Evolutionary conservation across 2,888 invertebrate genomes (phyloP).

Genomic region (Drosophila hamatofila): DNA sequence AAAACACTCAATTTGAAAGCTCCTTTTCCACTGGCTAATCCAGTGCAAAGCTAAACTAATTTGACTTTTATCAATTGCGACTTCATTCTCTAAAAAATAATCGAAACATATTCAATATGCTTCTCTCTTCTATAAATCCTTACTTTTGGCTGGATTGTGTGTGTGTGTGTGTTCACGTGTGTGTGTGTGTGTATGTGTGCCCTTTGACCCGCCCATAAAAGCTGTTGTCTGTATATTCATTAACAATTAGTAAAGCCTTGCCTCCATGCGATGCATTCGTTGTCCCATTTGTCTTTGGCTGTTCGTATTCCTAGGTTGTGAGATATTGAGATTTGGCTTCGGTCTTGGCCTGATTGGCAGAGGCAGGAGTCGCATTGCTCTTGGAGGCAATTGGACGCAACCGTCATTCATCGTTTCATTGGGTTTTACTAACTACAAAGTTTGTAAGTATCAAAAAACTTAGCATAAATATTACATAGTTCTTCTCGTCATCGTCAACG

Average conservation of each 20-base stretch:
- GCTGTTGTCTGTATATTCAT: slow-evolving; percentile 6
- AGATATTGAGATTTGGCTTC: slow-evolving; percentile 37
- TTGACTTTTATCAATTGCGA: slow-evolving; percentile 52
- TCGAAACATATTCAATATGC: slow-evolving; percentile 56
- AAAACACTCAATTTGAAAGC: slow-evolving; percentile 39
- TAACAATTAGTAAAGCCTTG: slow-evolving; percentile 23
- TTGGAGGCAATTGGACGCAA: slow-evolving; percentile 57
- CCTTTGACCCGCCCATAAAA: slow-evolving; percentile 22
- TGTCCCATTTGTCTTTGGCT: slow-evolving; percentile 56
- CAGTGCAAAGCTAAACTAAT: slow-evolving; percentile 40
- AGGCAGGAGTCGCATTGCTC: slow-evolving; percentile 64
- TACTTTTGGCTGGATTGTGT: slow-evolving; percentile 44
- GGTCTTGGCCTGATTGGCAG: slow-evolving; percentile 56
- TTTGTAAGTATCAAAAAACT: slow-evolving; percentile 70
- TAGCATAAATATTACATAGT: slow-evolving; percentile 52
- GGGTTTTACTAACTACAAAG: slow-evolving; percentile 71
- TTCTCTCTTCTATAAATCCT: slow-evolving; percentile 3
- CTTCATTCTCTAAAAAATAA: slow-evolving; percentile 36
- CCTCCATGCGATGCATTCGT: slow-evolving; percentile 53
- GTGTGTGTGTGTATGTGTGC: slow-evolving; percentile 15
- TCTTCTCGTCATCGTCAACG: slow-evolving; percentile 1
- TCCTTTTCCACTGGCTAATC: slow-evolving; percentile 31
- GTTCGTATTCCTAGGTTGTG: slow-evolving; percentile 21
- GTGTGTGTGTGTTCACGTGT: slow-evolving; percentile 20
- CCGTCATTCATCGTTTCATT: slow-evolving; percentile 33